Base-by-base conservation (phyloP, 2,113 vertebrate species). In the Pteronura brasiliensis region DNA sequence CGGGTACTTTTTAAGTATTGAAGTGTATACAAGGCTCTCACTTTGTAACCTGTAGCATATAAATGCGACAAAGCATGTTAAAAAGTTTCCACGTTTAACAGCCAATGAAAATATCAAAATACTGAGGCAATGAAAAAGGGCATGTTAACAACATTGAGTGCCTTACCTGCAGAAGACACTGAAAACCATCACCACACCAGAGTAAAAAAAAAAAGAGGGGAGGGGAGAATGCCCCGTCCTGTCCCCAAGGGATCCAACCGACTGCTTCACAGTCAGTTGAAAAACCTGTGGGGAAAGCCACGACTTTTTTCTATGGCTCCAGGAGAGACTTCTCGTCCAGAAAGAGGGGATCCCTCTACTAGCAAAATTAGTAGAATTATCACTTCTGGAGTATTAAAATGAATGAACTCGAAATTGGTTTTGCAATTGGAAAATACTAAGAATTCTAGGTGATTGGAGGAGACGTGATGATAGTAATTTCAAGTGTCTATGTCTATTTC, bases 61-160 rank as follows among this genome's bases (percentile, higher is more conserved):
- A 99, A 99, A 99, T 99, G 99, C 99, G 99, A 99, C 99, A 99
- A 99, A 99, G 99, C 99, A 99, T 99, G 99, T 99, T 99, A 99
- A 99, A 99, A 99, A 99, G 99, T 99, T 99, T 99, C 99, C 99
- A 99, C 98, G 99, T 99, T 99, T 98, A 99, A 99, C 98, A 99
- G 98, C 99, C 99, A 99, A 99, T 98, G 98, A 99, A 98, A 98
- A 99, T 98, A 99, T 98, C 97, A 99, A 99, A 98, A 98, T 98
- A 99, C 92, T 93, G 98, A 99, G 99, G 97, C 98, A 99, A 98
- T 98, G 98, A 98, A 98, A 99, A 98, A 98, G 99, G 99, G 98
- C 98, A 99, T 31, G 98, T 99, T 98, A 99, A 99, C 95, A 99
- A 99, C 98, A 99, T 98, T 55, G 96, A 98, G 98, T 97, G 98